phyloP scores from a whole-genome alignment of 2,797 vertebrate genomes.

The Pipistrellus nathusii region DNA sequence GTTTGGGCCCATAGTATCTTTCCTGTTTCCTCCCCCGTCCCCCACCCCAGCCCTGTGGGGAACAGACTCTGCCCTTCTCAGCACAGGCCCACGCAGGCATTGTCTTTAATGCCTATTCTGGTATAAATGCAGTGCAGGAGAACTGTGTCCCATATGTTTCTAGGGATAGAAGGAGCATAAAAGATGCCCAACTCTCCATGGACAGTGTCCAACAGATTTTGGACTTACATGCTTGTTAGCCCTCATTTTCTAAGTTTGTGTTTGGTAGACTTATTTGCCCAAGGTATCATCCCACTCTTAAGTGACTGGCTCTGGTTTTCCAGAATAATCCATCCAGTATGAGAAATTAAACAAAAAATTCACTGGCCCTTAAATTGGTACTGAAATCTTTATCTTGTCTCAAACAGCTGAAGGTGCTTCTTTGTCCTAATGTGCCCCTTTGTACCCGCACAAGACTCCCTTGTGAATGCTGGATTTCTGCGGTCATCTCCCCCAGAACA shows the following conservation, averaged over 20 bases:
- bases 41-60: neutral
- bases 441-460: neutral
- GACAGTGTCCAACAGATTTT: neutral
- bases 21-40: neutral
- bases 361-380: neutral
- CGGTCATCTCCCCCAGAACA: neutral
- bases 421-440: neutral
- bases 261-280: neutral
- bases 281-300: constrained; percentile 5
- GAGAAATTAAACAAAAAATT: neutral
- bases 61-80: neutral
- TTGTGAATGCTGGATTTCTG: neutral
- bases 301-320: constrained; percentile 9
- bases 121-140: neutral
- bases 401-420: neutral
- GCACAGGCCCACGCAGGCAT: constrained; percentile 4
- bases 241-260: neutral
- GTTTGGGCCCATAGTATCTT: neutral
- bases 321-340: neutral
- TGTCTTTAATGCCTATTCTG: constrained; percentile 13
- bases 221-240: neutral
- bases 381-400: constrained; percentile 28
- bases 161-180: neutral
- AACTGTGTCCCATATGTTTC: neutral
- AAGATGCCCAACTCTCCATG: neutral